A percentile compares a stretch with the other conserved stretches of the same genome.
Conservation (phyloP, 1,140 invertebrate genomes). For the Drosophila eugracilis region DNA sequence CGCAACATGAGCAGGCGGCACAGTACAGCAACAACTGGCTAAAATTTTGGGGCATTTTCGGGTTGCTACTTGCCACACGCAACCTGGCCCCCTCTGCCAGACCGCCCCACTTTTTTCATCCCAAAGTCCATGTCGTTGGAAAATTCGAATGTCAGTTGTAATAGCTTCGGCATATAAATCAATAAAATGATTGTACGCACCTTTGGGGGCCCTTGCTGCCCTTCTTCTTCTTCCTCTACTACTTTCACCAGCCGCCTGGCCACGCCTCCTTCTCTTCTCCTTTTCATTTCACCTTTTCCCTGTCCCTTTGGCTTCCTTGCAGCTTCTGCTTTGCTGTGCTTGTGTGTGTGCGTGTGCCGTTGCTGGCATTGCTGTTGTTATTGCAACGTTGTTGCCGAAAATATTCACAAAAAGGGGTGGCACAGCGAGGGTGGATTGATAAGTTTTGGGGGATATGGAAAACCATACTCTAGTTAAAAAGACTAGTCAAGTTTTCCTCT, state of each 20-base stretch:
- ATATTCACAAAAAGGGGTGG: conserved; percentile 59
- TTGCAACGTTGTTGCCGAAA: conserved; percentile 73
- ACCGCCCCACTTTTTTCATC: too few relatives aligned
- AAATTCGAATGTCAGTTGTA: conserved; percentile 84
- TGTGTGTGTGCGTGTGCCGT: conserved; percentile 37
- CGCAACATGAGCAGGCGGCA: conserved; percentile 1
- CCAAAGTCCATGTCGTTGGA: conserved; percentile 59
- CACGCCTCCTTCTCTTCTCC: conserved; percentile 26
- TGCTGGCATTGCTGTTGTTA: conserved; percentile 39
- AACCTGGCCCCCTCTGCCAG: conserved; percentile 6
- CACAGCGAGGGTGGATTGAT: conserved; percentile 33
- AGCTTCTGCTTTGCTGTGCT: conserved; percentile 46
- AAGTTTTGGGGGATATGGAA: not conserved
- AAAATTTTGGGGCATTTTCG: conserved; percentile 44
- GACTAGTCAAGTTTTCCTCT: too few relatives aligned
- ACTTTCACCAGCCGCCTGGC: conserved; percentile 21
- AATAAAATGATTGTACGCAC: conserved; percentile 84
- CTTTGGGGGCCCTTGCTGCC: conserved; percentile 52
- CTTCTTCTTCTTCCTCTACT: conserved; percentile 2
- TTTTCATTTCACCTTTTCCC: too few relatives aligned
- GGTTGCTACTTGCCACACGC: conserved; percentile 35
- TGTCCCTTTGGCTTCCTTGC: conserved; percentile 66
- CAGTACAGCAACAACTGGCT: conserved; percentile 17
- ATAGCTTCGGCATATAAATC: conserved; percentile 84
- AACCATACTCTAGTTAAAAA: too few relatives aligned